Percentiles rank a stretch among this genome's conserved stretches.
Evolutionary conservation across 2,888 invertebrate species (phyloP).

Genomic region (Agrotis clavis): DNA sequence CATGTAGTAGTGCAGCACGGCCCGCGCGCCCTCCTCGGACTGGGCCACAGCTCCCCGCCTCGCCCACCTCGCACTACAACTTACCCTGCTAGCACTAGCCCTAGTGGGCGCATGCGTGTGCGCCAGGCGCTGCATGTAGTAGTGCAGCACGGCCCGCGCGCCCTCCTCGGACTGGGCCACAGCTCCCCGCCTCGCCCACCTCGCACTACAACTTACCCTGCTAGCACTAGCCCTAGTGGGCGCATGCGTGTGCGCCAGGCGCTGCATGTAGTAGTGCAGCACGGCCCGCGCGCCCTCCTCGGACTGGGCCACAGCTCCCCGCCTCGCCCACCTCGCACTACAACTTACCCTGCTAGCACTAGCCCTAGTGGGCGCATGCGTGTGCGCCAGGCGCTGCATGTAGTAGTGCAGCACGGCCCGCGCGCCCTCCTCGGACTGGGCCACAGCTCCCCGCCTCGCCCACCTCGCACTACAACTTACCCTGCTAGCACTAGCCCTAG

Average conservation of each 20-base stretch:
- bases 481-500: neutral
- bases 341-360: neutral
- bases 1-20: slow-evolving; percentile 3
- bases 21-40: neutral
- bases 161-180: too few relatives aligned
- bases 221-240: neutral
- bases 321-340: neutral
- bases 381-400: slow-evolving; percentile 3
- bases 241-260: slow-evolving; percentile 1
- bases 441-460: too few relatives aligned
- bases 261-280: slow-evolving; percentile 3
- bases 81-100: slow-evolving; percentile 3
- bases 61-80: neutral
- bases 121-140: slow-evolving; percentile 3
- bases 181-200: too few relatives aligned
- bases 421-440: neutral
- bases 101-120: neutral
- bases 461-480: neutral
- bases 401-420: slow-evolving; percentile 1
- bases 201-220: neutral
- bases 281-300: neutral
- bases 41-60: too few relatives aligned
- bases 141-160: slow-evolving; percentile 1
- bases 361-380: neutral
- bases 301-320: too few relatives aligned